A percentile compares a stretch with the other conserved stretches of the same genome.
Conservation (phyloP, 2,888 invertebrate genomes). For the Orthosia gracilis region DNA sequence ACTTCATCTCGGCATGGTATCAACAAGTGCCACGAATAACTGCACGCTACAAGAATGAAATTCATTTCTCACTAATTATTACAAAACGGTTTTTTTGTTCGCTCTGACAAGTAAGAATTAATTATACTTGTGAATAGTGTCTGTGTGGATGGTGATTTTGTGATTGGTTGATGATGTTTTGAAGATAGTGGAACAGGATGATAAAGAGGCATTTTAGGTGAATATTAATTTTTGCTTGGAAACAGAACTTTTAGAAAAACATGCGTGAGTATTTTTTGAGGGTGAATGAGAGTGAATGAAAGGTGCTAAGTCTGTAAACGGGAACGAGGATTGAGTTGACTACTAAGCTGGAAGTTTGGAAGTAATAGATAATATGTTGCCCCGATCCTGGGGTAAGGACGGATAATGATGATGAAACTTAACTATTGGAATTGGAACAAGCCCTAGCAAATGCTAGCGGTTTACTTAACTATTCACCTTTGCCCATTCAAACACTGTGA, state of each 20-base stretch:
- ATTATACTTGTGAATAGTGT: constrained; percentile 23
- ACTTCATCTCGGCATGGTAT: constrained; percentile 50
- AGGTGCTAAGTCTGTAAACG: too few relatives aligned
- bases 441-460: too few relatives aligned
- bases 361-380: too few relatives aligned
- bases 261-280: too few relatives aligned
- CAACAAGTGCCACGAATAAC: constrained; percentile 50
- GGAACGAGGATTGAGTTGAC: too few relatives aligned
- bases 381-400: too few relatives aligned
- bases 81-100: constrained; percentile 64
- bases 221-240: background rate
- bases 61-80: constrained; percentile 65
- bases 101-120: constrained; percentile 39
- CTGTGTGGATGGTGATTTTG: constrained; percentile 1
- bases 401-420: too few relatives aligned
- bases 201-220: background rate
- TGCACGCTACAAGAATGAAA: constrained; percentile 61
- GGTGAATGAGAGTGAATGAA: too few relatives aligned
- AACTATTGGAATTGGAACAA: too few relatives aligned
- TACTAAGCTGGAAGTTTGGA: too few relatives aligned
- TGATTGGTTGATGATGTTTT: background rate
- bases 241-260: background rate
- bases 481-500: too few relatives aligned
- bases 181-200: background rate
- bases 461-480: too few relatives aligned